Evolutionary conservation across 2,113 vertebrate species (phyloP).

Genomic region (Chauna torquata): DNA sequence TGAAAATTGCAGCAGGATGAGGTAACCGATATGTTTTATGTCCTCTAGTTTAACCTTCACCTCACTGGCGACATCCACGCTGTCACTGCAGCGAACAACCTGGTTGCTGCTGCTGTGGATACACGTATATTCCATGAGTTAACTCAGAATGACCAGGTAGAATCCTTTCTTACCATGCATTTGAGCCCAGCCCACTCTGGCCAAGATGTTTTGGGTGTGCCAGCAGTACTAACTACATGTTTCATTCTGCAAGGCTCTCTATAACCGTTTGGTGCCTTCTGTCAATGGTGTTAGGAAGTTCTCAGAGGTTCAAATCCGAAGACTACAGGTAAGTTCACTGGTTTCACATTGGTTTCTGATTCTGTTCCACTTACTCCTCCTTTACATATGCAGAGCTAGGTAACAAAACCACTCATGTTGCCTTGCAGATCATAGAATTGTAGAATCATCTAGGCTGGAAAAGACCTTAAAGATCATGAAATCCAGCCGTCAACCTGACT

Average conservation of each 20-base stretch:
- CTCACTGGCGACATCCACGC: slow-evolving; percentile 98
- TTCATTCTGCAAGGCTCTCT: slow-evolving; percentile 83
- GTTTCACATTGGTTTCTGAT: not conserved
- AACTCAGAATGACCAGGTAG: slow-evolving; percentile 93
- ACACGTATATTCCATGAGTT: slow-evolving; percentile 94
- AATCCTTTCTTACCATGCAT: not conserved
- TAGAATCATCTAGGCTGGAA: not conserved
- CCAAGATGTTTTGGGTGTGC: not conserved
- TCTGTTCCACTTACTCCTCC: not conserved
- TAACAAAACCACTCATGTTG: not conserved
- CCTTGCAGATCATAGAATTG: not conserved
- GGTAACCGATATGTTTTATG: slow-evolving; percentile 1
- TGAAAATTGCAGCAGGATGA: slow-evolving; percentile 35
- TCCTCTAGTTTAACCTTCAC: slow-evolving; percentile 94
- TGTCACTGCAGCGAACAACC: slow-evolving; percentile 96
- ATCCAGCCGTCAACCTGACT: not conserved
- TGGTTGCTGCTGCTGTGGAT: slow-evolving; percentile 93
- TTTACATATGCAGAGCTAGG: not conserved
- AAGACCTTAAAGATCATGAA: not conserved
- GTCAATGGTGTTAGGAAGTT: slow-evolving; percentile 85
- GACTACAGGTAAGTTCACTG: slow-evolving; percentile 81
- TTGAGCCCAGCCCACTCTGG: not conserved
- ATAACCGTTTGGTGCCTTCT: slow-evolving; percentile 90
- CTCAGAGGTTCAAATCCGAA: slow-evolving; percentile 89
- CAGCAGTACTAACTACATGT: not conserved